Base-by-base conservation (phyloP, 1,140 invertebrate species). In the Cyphomyrmex costatus region DNA sequence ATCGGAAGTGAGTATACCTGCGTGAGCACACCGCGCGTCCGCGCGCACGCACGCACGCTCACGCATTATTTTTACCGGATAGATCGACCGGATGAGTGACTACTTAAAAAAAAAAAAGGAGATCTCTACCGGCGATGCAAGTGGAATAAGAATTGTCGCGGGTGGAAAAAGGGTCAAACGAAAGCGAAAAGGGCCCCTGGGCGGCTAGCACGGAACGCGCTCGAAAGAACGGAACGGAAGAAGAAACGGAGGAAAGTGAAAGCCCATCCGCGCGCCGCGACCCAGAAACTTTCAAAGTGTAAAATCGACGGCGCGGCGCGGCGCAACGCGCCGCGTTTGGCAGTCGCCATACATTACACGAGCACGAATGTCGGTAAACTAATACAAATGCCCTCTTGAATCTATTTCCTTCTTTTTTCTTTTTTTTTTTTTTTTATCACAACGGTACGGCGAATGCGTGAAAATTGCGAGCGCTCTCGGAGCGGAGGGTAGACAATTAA, bases 251-350 rank as follows among this genome's bases (percentile, higher is more conserved):
- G 87, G 91, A 92, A 92, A 92, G 92, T 92, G 92, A 92, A 92
- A 92, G 91, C 92, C 86, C 78, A 53, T 63, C 60, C 56, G 56
- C 71, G 58, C 77, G 61, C 19, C 61, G 36, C 92, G 92, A 92
- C 92, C 91, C 87, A 92, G 91, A 92, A 92, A 92, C 89, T 84
- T 88, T 86, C 70, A 85, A 92, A 91, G 85, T 91, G 88, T 91
- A 89, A 88, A 89, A 73, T 83, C 85, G 87, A 73, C 88, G 87
- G 51, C 60, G 49, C 65, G 49, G 56, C 74, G 56, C 71, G 71
- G 85, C 56, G 51, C 60, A 36, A 36, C 46, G 56, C 74, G 56
- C 71, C 77, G 85, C 56, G 65, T 89, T 89, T 46, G 70, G 71
- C 61, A 88, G 79, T 33, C 49, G 42, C 10, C 30, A 7, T 10